Evolutionary conservation across 1,140 invertebrate species (phyloP), one percentile per base, ranked within the genome.

Genomic region (Solenopsis fugax): DNA sequence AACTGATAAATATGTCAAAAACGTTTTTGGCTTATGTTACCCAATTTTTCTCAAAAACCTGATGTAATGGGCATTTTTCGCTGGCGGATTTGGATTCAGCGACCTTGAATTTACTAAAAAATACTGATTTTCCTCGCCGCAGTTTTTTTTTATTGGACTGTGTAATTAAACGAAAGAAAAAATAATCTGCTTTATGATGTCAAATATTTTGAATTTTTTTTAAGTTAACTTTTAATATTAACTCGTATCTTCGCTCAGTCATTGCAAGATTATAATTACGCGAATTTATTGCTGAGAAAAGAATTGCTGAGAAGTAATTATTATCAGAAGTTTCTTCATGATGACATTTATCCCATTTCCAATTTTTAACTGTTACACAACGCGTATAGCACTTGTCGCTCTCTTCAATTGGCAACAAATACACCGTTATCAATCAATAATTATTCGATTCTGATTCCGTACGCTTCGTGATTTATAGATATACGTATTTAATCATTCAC

Each of bases 401-500:
- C n/a, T 65, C 48, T 45, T 29, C 12, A 29, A 24, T 7, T 4
- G 37, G 10, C 4, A 24, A 10, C 45, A 37, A 52, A 67, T 48
- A 37, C 60, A 62, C 16, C n/a, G 34, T 58, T 56, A 82, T 72
- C 78, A 34, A 71, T 54, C 50, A 56, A 18, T 60, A 29, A 67
- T 50, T 12, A 50, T 48, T 69, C 62, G 21, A 56, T 56, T 64
- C 41, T 58, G 52, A 29, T 58, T 56, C 52, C 65, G 78, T 48
- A 50, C 16, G 41, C 67, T 34, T 72, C 18, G 18, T 37, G 18
- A 21, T 52, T 24, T 37, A 56, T 48, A 12, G 18, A 21, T 37
- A 18, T 29, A 48, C 41, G 24, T 82, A 73, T 18, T 82, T 60
- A 72, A 82, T 73, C 52, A 58, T 58, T 82, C 18, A 21, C 18